A percentile compares a stretch with the other conserved stretches of the same genome.
These are phyloP conservation scores for Ellobius talpinus DNA, from an alignment of 2,113 vertebrate genomes.

Conservation along the genomic window DNA sequence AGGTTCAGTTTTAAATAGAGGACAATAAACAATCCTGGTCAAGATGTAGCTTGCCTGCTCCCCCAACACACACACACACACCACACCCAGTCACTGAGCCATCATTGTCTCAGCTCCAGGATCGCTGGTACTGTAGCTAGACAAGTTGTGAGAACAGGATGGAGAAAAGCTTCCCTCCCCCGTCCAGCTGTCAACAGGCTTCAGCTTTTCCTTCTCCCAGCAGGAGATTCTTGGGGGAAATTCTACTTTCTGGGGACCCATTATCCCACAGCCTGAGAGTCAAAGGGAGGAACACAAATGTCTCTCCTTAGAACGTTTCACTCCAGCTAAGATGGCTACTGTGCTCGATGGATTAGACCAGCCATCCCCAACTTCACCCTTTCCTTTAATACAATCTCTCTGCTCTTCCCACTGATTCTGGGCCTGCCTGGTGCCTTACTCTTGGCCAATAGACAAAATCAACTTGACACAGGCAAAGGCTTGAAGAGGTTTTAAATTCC, in stretches of 20 bases:
- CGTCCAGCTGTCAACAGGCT: background rate
- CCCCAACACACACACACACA: too few species aligned
- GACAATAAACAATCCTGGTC: background rate
- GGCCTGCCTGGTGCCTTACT: background rate
- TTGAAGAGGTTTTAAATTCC: conserved; percentile 17
- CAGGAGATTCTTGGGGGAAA: background rate
- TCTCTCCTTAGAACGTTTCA: background rate
- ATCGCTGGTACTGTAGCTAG: too few species aligned
- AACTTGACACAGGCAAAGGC: background rate
- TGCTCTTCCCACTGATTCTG: background rate
- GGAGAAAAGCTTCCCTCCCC: background rate
- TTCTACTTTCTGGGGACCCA: background rate
- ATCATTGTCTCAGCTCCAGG: background rate
- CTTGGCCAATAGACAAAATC: background rate
- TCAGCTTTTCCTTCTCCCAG: background rate
- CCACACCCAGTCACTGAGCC: background rate
- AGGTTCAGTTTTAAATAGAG: background rate
- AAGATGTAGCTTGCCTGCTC: background rate
- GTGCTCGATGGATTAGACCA: background rate
- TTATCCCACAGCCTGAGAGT: background rate
- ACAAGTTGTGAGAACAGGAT: background rate
- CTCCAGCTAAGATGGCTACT: background rate
- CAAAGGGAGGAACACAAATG: background rate
- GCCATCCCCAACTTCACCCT: background rate
- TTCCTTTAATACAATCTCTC: background rate